Base-by-base conservation (phyloP, 2,113 vertebrate genomes). In the Copsychus sechellarum region DNA sequence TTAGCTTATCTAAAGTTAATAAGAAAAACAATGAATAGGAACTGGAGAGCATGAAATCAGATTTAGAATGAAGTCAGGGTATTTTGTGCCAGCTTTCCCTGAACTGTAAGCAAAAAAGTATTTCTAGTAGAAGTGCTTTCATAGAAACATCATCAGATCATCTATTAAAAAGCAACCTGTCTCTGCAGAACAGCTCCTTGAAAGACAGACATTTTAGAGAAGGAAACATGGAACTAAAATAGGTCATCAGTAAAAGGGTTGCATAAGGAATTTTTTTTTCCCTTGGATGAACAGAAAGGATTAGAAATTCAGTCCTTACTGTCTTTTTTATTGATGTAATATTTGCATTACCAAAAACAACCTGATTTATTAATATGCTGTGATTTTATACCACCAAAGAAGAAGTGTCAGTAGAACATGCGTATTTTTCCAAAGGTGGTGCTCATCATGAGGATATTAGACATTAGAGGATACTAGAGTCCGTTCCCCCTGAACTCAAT, bases 1-100 rank as follows among this genome's bases (percentile, higher is more conserved):
- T 33, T 82, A 65, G 81, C 73, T 92, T 84, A 85, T 61, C 81
- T 70, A 9, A 85, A 91, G 66, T 74, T 87, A 93, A 91, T 91
- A 91, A 72, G 56, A 91, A 94, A 93, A 91, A 72, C 65, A 96
- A 91, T 80, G 42, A 79, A 69, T 67, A 84, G 57, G 31, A 86
- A 80, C 61, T 42, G 56, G 25, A 86, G 58, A 81, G 42, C 40
- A 13, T 86, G 72, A 91, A 95, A 92, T 86, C 50, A 71, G 40
- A 85, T 93, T 87, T 88, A 84, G 43, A 92, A 89, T 57, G 31
- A 91, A 93, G 57, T 69, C 36, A 38, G 6, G 8, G 8, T 95
- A 69, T 82, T 79, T 76, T 47, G 34, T 34, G 72, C 14, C 22
- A 69, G 20, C 48, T 72, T 80, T 82, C 21, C 14, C 33, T 81